These are phyloP conservation scores for Anser cygnoides DNA, from an alignment of 2,113 vertebrate species.

Conservation along the genomic window DNA sequence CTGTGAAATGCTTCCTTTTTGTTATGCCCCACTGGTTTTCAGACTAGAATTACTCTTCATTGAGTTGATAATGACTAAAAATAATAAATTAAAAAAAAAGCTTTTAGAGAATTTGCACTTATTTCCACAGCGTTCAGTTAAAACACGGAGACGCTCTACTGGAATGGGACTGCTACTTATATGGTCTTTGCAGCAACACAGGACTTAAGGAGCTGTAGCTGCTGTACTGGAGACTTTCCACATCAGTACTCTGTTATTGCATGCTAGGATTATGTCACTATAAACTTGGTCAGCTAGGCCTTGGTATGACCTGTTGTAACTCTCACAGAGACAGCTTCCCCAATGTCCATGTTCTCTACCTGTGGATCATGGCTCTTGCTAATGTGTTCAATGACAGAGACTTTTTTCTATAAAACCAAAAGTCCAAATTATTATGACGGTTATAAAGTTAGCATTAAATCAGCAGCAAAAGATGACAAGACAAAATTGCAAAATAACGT, in stretches of 20 bases:
- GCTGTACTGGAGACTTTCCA: not conserved
- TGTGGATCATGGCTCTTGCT: conserved; percentile 67
- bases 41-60: conserved; percentile 48
- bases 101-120: conserved; percentile 23
- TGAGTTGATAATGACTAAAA: conserved; percentile 57
- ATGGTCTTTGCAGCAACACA: conserved; percentile 19
- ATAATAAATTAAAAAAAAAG: not conserved
- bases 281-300: conserved; percentile 23
- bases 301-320: not conserved
- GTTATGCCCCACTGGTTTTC: conserved; percentile 33
- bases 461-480: conserved; percentile 46
- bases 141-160: not conserved
- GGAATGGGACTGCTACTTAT: not conserved
- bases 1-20: conserved; percentile 53
- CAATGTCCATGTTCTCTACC: conserved; percentile 51
- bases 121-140: conserved; percentile 48
- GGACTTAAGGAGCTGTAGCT: not conserved
- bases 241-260: conserved; percentile 22
- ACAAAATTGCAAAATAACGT: conserved; percentile 48
- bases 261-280: conserved; percentile 20
- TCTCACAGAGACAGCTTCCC: conserved; percentile 47
- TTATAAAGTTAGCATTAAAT: conserved; percentile 60
- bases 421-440: conserved; percentile 68
- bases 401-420: conserved; percentile 53
- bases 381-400: conserved; percentile 62